Percentiles rank a stretch among this genome's conserved stretches.
Evolutionary conservation across 2,888 invertebrate genomes (phyloP).

Genomic region (Morpho achilles): DNA sequence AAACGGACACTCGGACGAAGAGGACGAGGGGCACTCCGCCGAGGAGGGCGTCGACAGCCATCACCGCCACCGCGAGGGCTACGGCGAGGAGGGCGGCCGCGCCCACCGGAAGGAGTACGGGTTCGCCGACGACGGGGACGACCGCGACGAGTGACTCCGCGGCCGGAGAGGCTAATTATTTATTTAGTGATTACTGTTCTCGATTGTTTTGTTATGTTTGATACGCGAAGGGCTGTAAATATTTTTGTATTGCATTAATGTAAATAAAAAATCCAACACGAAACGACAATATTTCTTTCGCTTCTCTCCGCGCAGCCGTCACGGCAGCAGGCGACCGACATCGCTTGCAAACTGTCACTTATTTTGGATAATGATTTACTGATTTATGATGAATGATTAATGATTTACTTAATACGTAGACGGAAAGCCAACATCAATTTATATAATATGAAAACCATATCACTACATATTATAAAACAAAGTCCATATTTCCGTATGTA

Average conservation of each 20-base stretch:
- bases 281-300: background rate
- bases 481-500: too few relatives aligned
- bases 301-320: too few relatives aligned
- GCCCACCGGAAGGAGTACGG: slow-evolving; percentile 67
- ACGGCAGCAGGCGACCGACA: too few relatives aligned
- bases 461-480: too few relatives aligned
- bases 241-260: slow-evolving; percentile 22
- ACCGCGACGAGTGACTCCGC: slow-evolving; percentile 34
- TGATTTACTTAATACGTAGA: too few relatives aligned
- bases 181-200: slow-evolving; percentile 33
- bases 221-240: slow-evolving; percentile 22
- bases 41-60: slow-evolving; percentile 78
- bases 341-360: too few relatives aligned
- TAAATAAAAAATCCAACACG: slow-evolving; percentile 19
- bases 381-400: too few relatives aligned
- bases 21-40: slow-evolving; percentile 75
- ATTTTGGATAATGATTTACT: too few relatives aligned
- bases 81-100: slow-evolving; percentile 73
- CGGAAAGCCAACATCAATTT: too few relatives aligned
- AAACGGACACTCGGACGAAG: slow-evolving; percentile 76
- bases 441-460: too few relatives aligned
- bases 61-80: slow-evolving; percentile 75
- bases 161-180: slow-evolving; percentile 51
- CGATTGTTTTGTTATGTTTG: slow-evolving; percentile 66
- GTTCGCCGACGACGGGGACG: slow-evolving; percentile 53